A percentile compares a stretch with the other conserved stretches of the same genome.
Conservation (phyloP, 2,113 vertebrate species). For the Cariama cristata region DNA sequence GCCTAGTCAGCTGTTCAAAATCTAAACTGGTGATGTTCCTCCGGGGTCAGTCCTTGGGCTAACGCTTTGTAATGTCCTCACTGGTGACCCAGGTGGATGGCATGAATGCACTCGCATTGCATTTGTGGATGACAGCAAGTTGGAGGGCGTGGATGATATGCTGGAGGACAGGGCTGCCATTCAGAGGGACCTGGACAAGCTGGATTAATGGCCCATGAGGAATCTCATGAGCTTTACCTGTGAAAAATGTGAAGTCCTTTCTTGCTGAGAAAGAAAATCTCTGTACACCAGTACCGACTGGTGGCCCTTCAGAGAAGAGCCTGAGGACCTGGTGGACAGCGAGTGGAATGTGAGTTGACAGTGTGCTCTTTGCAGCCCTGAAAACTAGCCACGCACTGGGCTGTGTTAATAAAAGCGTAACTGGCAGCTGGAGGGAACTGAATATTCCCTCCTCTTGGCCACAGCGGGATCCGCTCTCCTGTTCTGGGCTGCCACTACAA, state of each 20-base stretch:
- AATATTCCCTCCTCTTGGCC: neutral
- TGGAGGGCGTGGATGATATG: neutral
- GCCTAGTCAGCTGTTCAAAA: neutral
- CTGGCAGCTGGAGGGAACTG: neutral
- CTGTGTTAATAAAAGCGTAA: neutral
- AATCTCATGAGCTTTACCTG: neutral
- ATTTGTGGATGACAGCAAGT: neutral
- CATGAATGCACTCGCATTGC: fast-evolving
- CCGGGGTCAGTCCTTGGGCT: neutral
- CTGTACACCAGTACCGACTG: neutral
- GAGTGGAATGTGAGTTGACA: neutral
- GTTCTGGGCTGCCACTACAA: neutral
- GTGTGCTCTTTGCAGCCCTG: neutral
- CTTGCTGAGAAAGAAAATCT: neutral
- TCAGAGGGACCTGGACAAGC: neutral
- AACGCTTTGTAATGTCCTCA: neutral
- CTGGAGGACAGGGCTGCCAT: neutral
- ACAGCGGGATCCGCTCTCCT: neutral
- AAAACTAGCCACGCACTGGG: neutral
- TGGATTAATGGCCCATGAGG: neutral
- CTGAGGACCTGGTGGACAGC: neutral
- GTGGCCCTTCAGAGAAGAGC: neutral
- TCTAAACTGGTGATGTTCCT: neutral
- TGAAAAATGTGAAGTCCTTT: neutral
- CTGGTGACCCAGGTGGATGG: neutral